Conservation (phyloP, 2,797 vertebrate genomes). For the Lepilemur septentrionalis region DNA sequence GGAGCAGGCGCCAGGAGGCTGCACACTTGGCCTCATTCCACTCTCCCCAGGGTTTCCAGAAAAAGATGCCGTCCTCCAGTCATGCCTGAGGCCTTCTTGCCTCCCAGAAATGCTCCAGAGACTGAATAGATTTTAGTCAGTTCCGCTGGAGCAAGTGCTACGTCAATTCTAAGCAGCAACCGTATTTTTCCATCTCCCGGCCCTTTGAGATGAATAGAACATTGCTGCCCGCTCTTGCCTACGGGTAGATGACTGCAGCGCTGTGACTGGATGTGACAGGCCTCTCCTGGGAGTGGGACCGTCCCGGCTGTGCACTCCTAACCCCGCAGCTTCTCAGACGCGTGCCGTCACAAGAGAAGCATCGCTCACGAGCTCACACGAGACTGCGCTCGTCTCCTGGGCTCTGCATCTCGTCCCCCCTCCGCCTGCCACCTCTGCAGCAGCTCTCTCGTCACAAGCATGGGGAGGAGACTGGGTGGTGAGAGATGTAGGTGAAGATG, state of each 20-base stretch:
- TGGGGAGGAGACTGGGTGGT: accelerated
- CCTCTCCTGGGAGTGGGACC: not conserved
- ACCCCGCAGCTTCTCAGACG: not conserved
- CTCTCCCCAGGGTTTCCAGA: not conserved
- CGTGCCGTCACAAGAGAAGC: not conserved
- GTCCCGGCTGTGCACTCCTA: not conserved
- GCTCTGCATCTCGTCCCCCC: not conserved
- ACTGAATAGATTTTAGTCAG: not conserved
- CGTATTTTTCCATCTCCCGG: not conserved
- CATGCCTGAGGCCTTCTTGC: not conserved
- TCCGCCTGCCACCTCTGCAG: accelerated
- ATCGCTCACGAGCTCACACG: accelerated
- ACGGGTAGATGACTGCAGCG: accelerated
- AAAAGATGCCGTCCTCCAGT: not conserved
- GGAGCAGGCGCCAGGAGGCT: not conserved
- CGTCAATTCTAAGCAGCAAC: not conserved
- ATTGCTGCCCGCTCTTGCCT: not conserved
- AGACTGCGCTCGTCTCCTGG: not conserved
- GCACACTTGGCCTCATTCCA: not conserved
- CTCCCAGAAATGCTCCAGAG: not conserved
- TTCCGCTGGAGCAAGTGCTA: not conserved
- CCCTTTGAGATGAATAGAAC: not conserved
- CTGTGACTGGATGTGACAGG: too few species aligned
- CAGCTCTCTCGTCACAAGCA: not conserved
- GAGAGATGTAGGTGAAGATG: not conserved